phyloP scores from a whole-genome alignment of 2,113 vertebrate genomes.

The Oreochromis aureus region DNA sequence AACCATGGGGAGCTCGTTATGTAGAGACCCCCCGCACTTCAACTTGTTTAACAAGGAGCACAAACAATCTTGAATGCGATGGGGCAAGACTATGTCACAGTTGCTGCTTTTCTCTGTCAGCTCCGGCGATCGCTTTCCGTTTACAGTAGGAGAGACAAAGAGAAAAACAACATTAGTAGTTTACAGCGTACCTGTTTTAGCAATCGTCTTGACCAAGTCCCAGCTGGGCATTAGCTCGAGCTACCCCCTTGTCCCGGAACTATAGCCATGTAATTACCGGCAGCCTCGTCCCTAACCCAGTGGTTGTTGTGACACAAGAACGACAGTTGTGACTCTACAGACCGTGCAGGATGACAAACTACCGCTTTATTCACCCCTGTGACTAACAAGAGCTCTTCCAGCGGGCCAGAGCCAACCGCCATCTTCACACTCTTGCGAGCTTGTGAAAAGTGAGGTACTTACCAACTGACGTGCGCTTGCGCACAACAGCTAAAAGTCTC shows the following conservation, averaged over 20 bases:
- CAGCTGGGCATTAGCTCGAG: slow-evolving; percentile 81
- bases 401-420: slow-evolving; percentile 87
- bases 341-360: slow-evolving; percentile 85
- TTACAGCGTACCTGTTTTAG: slow-evolving; percentile 77
- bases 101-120: background rate
- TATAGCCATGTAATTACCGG: slow-evolving; percentile 67
- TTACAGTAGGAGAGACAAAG: slow-evolving; percentile 25
- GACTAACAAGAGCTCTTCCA: slow-evolving; percentile 87
- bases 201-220: slow-evolving; percentile 81
- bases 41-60: slow-evolving; percentile 57
- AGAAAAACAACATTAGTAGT: slow-evolving; percentile 50
- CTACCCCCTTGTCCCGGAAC: slow-evolving; percentile 77
- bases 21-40: slow-evolving; percentile 76
- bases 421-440: slow-evolving; percentile 84
- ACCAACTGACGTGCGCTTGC: slow-evolving; percentile 66
- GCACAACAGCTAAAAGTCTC: slow-evolving; percentile 23
- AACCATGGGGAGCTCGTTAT: slow-evolving; percentile 79
- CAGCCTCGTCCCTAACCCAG: slow-evolving; percentile 74
- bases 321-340: slow-evolving; percentile 83
- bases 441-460: slow-evolving; percentile 56
- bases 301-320: slow-evolving; percentile 76
- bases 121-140: slow-evolving; percentile 19
- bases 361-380: slow-evolving; percentile 93
- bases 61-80: slow-evolving; percentile 63
- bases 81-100: slow-evolving; percentile 22